A percentile compares a stretch with the other conserved stretches of the same genome.
Evolutionary conservation across 2,113 vertebrate genomes (phyloP).

Genomic region (Myrmecobius fasciatus): DNA sequence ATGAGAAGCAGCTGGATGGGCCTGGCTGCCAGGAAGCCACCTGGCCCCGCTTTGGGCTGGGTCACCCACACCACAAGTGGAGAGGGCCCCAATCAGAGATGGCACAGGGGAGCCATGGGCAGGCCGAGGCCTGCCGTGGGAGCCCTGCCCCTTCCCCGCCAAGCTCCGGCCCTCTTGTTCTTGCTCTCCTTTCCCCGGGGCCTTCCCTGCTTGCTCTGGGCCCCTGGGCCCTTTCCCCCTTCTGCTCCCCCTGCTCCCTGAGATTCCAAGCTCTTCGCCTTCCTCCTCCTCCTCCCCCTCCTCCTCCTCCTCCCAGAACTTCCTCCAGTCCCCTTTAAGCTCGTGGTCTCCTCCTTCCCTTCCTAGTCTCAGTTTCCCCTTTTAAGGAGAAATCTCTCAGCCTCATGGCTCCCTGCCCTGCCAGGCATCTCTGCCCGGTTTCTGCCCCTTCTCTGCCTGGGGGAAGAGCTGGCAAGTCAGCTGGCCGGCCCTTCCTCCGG

Average conservation of each 20-base stretch:
- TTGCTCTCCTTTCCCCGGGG: neutral
- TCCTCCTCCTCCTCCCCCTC: neutral
- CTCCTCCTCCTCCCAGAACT: neutral
- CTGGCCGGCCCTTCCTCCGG: neutral
- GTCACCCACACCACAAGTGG: neutral
- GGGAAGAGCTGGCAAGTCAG: neutral
- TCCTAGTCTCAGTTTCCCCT: constrained; percentile 78
- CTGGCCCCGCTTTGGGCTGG: neutral
- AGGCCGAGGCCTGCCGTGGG: neutral
- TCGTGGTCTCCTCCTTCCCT: neutral
- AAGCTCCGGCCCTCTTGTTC: neutral
- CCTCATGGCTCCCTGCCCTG: constrained; percentile 1
- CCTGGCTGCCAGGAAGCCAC: constrained; percentile 40
- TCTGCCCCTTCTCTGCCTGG: neutral
- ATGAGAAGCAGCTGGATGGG: constrained; percentile 53
- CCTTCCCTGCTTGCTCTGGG: neutral
- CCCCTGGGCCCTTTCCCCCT: neutral
- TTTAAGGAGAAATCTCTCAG: constrained; percentile 72
- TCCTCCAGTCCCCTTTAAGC: constrained; percentile 56
- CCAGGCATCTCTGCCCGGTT: neutral
- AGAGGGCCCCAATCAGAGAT: neutral
- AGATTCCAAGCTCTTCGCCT: neutral
- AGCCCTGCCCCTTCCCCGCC: neutral
- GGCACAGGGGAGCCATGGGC: neutral
- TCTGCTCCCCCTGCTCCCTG: neutral